Evolutionary conservation across 1,140 invertebrate species (phyloP), one percentile per base, ranked within the genome.

Genomic region (Dreissena polymorpha): DNA sequence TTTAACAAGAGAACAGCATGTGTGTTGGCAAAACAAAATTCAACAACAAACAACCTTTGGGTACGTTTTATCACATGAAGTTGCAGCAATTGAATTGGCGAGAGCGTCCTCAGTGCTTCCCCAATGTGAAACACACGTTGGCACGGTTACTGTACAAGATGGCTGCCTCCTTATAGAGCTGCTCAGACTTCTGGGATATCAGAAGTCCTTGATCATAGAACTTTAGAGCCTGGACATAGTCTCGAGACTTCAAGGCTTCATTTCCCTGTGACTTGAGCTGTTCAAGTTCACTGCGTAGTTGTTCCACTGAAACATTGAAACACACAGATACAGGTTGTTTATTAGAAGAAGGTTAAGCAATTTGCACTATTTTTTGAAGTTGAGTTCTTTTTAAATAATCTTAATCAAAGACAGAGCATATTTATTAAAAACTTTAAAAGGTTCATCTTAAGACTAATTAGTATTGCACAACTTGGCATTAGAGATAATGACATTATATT

Each of bases 61-160:
- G 50, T 77, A 87, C 16, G 75, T 18, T 12, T 71, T 76, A 69
- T 87, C 81, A 39, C 21, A 51, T 0, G 29, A n/a, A 21, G 78
- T 69, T 57, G 83, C 76, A 12, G 75, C 68, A 10, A 65, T 27
- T n/a, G 86, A 81, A 78, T 81, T 71, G 21, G 12, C 10, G 21
- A 84, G 63, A 5, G 83, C 83, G 0, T 39, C 53, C 5, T 76
- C 63, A 14, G n/a, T 85, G 73, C 25, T 81, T 51, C 0, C 69
- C 64, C 63, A 85, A 25, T 51, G 53, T 75, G 53, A 63, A 55
- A 39, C 74, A 55, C 10, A 83, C 83, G 13, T 77, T 65, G 10
- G 85, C 76, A 49, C 77, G 68, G 65, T 86, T 88, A 82, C 83
- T 88, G 75, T 85, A 83, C 53, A 86, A 71, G 1, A 85, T 71